Base-by-base conservation (phyloP, 2,888 invertebrate genomes). In the Trypoxylon attenuatum region DNA sequence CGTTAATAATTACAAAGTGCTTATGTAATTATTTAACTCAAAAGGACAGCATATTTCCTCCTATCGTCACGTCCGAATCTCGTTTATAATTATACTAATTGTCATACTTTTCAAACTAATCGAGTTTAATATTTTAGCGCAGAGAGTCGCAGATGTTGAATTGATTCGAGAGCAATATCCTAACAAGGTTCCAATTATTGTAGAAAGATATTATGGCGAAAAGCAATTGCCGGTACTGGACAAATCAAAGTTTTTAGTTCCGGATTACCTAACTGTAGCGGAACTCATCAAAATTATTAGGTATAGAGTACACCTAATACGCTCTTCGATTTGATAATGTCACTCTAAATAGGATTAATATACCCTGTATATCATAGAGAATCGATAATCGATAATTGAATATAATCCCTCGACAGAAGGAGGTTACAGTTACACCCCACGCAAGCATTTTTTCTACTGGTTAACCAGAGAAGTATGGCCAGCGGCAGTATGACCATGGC, bases 241-340 rank as follows among this genome's bases (percentile, higher is more conserved):
- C 84, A 96, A 96, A 88, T 91, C 92, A 0, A 96, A 96, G 87
- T 96, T 94, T 88, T 88, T 96, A 79, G 95, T 96, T 10, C 96
- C 96, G 1, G 94, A 95, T 89, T 96, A 96, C 85, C 91, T 96
- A 45, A 94, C 95, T 0, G 94, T 96, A 92, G 95, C 95, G 47
- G 96, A 96, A 87, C 94, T 96, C 82, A 89, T 94, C 76, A 93
- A 93, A 65, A 94, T 96, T 63, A 94, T 96, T 87, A 93, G 94
- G 95, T 95, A 89, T 88, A 87, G 84, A 42, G 43, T n/a, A n/a
- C n/a, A n/a, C n/a, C n/a, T n/a, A n/a, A n/a, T n/a, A n/a, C n/a
- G n/a, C n/a, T n/a, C n/a, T n/a, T n/a, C n/a, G n/a, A n/a, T n/a
- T n/a, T 19, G 2, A 2, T 16, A n/a, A 10, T 4, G 22, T 46